Percentiles rank a stretch among this genome's conserved stretches.
Evolutionary conservation across 2,888 invertebrate genomes (phyloP).

Genomic region (Xestia rhomboidea): DNA sequence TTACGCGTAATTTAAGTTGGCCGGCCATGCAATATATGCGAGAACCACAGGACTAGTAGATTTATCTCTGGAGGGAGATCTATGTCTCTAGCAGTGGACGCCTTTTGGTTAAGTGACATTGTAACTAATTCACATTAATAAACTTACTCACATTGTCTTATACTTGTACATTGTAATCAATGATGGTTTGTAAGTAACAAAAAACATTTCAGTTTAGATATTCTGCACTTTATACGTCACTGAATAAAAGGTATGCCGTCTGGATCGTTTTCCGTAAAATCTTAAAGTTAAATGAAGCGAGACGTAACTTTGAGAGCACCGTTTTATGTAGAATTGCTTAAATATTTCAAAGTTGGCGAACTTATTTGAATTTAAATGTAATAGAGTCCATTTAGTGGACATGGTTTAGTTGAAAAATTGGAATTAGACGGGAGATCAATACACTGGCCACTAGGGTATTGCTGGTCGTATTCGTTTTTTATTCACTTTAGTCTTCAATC

Average conservation of each 20-base stretch:
- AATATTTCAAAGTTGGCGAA: constrained; percentile 23
- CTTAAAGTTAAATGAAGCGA: constrained; percentile 41
- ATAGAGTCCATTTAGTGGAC: neutral
- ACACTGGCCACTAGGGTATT: neutral
- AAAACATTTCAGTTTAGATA: neutral
- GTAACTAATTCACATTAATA: no score
- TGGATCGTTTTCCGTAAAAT: constrained; percentile 21
- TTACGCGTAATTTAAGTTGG: neutral
- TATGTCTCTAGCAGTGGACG: neutral
- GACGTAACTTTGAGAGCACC: neutral
- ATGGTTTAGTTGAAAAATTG: neutral
- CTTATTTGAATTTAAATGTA: constrained; percentile 26
- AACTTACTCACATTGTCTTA: no score
- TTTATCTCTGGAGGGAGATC: neutral
- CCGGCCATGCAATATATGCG: neutral
- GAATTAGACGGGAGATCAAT: neutral
- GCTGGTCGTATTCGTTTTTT: neutral
- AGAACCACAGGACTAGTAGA: neutral
- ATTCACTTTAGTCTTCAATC: neutral
- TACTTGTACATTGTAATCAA: no score
- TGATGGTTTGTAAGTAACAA: neutral
- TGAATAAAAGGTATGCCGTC: neutral
- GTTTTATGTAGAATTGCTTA: constrained; percentile 1
- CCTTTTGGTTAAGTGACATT: neutral
- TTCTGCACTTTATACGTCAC: neutral